These are phyloP conservation scores for Heterocephalus glaber DNA, from an alignment of 2,113 vertebrate species.

Conservation along the genomic window DNA sequence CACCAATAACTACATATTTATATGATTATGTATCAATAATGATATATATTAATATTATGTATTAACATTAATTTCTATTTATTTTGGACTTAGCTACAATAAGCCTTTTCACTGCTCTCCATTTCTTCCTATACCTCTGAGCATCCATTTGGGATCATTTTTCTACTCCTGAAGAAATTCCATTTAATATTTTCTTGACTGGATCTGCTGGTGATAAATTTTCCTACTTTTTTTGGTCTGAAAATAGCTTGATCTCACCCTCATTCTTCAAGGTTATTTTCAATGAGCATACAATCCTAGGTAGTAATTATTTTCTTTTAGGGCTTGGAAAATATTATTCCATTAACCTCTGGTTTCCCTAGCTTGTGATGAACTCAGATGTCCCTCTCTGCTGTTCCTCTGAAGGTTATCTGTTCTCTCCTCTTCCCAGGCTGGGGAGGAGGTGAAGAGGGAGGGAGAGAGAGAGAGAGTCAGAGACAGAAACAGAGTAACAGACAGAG, in stretches of 20 bases:
- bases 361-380: background rate
- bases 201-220: background rate
- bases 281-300: background rate
- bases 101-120: background rate
- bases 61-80: background rate
- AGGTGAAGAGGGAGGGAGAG: background rate
- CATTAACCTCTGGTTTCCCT: background rate
- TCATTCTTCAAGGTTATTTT: conserved; percentile 4
- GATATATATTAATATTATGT: background rate
- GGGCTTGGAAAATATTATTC: background rate
- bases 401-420: background rate
- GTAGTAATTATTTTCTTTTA: background rate
- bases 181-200: background rate
- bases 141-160: background rate
- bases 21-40: background rate
- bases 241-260: background rate
- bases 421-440: background rate
- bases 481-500: background rate
- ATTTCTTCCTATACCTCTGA: background rate
- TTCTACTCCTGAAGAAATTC: background rate
- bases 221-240: background rate
- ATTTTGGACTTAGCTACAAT: background rate
- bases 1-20: background rate
- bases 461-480: background rate
- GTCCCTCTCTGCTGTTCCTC: background rate